Base-by-base conservation (phyloP, 2,888 invertebrate genomes). In the Scaptodrosophila latifasciaeformis region DNA sequence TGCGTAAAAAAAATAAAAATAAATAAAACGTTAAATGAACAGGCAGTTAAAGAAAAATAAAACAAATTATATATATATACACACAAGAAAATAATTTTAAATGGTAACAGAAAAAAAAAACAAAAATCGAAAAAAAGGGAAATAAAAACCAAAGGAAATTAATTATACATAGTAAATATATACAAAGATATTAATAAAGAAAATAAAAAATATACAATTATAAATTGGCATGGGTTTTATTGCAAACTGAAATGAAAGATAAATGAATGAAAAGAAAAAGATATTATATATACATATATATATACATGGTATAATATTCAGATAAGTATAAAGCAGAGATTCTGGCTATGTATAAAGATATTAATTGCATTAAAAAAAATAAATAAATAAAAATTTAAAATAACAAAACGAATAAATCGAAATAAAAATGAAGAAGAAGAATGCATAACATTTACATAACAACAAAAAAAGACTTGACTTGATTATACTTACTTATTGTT, bases 391-490 rank as follows among this genome's bases (percentile, higher is more conserved):
- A 30, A 31, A 24, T 7, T 24, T 5, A 5, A 7, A 24, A 24
- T 24, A 7, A 24, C 7, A 24, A 5, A 7, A 24, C 3, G 24
- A 24, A 24, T 24, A 7, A 24, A 5, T 24, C 24, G 7, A 24
- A 24, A 24, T 24, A 24, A 3, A 7, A 24, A 7, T 24, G 24
- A 3, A 24, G 3, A 24, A 21, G 27, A 64, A 37, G 17, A 13
- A 37, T 42, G 42, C 46, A 13, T 27, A 55, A 78, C 58, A 72
- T 77, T 71, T 74, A 78, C 75, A 63, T 72, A 63, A 78, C 75
- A 71, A 71, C 78, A 60, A 67, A 77, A 79, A 77, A 72, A 72
- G 72, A 72, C 79, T 72, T 72, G 76, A 72, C 72, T 72, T 72
- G 72, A 78, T 79, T 75, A 59, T 59, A 66, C 54, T n/a, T n/a